Conservation (phyloP, 1,140 invertebrate species). For the Nephila pilipes region DNA sequence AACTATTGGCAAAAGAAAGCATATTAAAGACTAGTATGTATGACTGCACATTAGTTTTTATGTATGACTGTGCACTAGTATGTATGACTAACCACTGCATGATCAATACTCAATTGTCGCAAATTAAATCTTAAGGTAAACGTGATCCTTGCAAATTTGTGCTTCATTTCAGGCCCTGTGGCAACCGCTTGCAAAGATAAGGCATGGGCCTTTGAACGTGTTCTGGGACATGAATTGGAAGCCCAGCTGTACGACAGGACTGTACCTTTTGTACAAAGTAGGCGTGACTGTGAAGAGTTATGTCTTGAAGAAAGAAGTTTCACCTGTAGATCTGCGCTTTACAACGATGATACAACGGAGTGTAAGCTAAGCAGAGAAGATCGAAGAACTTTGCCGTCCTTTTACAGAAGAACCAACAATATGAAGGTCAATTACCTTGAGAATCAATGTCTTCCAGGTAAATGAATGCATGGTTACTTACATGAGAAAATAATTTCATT, state of each 20-base stretch:
- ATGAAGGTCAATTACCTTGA: slow-evolving; percentile 83
- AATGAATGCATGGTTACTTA: slow-evolving; percentile 20
- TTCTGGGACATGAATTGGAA: slow-evolving; percentile 82
- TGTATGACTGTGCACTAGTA: neutral
- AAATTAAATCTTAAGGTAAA: neutral
- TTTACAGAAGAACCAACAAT: slow-evolving; percentile 81
- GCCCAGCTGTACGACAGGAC: slow-evolving; percentile 80
- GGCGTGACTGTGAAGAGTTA: slow-evolving; percentile 82
- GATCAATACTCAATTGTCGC: neutral
- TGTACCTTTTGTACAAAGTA: slow-evolving; percentile 81
- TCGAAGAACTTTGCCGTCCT: slow-evolving; percentile 81
- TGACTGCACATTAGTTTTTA: too few species aligned
- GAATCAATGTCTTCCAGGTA: slow-evolving; percentile 82
- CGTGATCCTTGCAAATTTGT: too few species aligned
- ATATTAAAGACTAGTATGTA: too few species aligned
- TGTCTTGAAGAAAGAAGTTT: slow-evolving; percentile 81
- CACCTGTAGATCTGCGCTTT: slow-evolving; percentile 82
- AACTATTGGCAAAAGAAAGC: too few species aligned
- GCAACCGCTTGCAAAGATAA: slow-evolving; percentile 81
- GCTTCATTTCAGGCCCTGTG: slow-evolving; percentile 71
- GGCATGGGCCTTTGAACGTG: slow-evolving; percentile 83
- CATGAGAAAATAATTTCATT: too few species aligned
- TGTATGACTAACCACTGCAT: neutral
- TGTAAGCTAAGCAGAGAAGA: slow-evolving; percentile 82
- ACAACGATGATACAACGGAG: slow-evolving; percentile 81